Evolutionary conservation across 2,113 vertebrate genomes (phyloP).

Genomic region (Lontra canadensis): DNA sequence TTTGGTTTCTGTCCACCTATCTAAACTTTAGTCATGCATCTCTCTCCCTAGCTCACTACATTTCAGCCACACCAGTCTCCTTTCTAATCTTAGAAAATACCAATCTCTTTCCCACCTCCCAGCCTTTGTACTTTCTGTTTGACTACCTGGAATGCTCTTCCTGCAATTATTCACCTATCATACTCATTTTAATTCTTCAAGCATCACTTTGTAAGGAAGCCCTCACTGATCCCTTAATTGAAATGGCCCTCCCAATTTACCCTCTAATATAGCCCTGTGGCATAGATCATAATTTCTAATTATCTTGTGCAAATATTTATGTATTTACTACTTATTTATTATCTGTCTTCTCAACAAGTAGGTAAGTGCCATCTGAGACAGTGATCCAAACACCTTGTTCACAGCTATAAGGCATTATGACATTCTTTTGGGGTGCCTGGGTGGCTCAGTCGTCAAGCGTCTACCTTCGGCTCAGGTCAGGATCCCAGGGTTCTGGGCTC

Average conservation of each 20-base stretch:
- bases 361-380: background rate
- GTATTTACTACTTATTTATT: background rate
- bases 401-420: background rate
- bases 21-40: background rate
- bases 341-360: conserved; percentile 27
- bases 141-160: background rate
- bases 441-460: too few species aligned
- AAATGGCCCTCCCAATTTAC: background rate
- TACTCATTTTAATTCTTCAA: conserved; percentile 33
- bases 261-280: background rate
- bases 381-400: background rate
- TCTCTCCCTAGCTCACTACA: background rate
- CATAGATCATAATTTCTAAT: conserved; percentile 22
- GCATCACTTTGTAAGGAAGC: background rate
- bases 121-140: background rate
- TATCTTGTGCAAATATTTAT: background rate
- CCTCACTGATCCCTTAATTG: background rate
- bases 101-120: background rate
- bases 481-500: too few species aligned
- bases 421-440: background rate
- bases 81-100: conserved; percentile 17
- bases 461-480: too few species aligned
- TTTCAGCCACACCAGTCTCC: background rate
- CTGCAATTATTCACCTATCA: conserved; percentile 2
- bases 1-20: background rate